Evolutionary conservation across 2,888 invertebrate genomes (phyloP).

Genomic region (Drosophila monieri): DNA sequence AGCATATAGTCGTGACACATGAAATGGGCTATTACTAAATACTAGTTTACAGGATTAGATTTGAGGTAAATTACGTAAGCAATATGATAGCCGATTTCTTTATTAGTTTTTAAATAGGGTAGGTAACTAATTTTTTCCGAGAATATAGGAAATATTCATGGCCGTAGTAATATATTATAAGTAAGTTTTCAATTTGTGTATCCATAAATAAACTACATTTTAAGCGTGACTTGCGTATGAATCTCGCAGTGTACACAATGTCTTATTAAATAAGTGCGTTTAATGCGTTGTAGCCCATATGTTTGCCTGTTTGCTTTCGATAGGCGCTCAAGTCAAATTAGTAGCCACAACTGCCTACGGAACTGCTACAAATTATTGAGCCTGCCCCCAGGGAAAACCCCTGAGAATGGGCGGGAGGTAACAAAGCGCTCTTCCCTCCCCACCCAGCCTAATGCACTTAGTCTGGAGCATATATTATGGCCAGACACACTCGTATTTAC

Average conservation of each 20-base stretch:
- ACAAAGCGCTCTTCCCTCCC: constrained; percentile 16
- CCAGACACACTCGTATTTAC: constrained; percentile 19
- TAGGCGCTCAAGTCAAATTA: constrained; percentile 71
- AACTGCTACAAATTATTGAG: constrained; percentile 76
- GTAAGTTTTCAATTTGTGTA: no score
- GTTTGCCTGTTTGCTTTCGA: constrained; percentile 42
- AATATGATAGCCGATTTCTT: no score
- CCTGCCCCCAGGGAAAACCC: constrained; percentile 44
- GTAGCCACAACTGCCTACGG: constrained; percentile 61
- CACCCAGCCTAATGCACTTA: constrained; percentile 62
- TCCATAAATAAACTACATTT: no score
- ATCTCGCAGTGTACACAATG: constrained; percentile 1
- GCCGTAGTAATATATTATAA: no score
- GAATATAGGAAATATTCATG: no score
- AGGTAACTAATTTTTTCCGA: no score
- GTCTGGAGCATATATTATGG: constrained; percentile 71
- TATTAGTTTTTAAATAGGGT: no score
- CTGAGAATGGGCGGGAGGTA: neutral
- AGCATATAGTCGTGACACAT: neutral
- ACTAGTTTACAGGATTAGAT: no score
- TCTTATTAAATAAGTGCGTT: constrained; percentile 24
- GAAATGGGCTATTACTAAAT: no score
- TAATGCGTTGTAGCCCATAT: constrained; percentile 13
- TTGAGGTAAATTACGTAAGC: no score
- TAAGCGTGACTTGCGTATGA: neutral